Base-by-base conservation (phyloP, 2,888 invertebrate species). In the Drosophila maculinotata region DNA sequence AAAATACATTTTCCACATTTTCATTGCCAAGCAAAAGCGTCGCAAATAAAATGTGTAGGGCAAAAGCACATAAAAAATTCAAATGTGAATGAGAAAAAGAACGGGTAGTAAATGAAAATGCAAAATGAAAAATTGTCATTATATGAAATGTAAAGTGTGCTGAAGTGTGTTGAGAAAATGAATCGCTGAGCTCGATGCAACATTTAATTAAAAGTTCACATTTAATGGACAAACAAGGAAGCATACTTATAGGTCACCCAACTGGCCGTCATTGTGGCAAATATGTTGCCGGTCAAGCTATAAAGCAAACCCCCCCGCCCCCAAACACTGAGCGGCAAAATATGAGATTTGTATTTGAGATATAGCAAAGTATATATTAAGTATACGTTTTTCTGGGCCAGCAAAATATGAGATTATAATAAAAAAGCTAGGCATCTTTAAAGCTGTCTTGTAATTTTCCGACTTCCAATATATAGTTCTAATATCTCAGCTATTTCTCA, bases 1-100 rank as follows among this genome's bases (percentile, higher is more conserved):
- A 70, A 80, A 84, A 80, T 84, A 80, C 52, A 76, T 84, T 78
- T 84, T 77, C 76, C 70, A 76, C 73, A 65, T 78, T 73, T 80
- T 80, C 79, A 80, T 78, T 81, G 79, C 79, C 78, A 78, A 62
- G 54, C 49, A 14, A 38, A 72, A 57, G 53, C 48, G 69, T 69
- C 54, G 62, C 74, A 75, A 64, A 77, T 74, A 70, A 76, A 79
- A 64, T 66, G 57, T 66, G 62, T 59, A 81, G 84, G 70, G 70
- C 14, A 38, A 57, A 31, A 39, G 14, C 25, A 36, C 47, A 31
- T 38, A 39, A 15, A n/a, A 33, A 33, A 48, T 25, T 23, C 12
- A 38, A 35, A 26, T 31, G 33, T 14, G 41, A 48, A 31, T 52
- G 20, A 47, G 45, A 45, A 52, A 1, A 20, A 8, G 15, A 10